Base-by-base conservation (phyloP, 2,797 vertebrate species). In the Anas bahamensis region DNA sequence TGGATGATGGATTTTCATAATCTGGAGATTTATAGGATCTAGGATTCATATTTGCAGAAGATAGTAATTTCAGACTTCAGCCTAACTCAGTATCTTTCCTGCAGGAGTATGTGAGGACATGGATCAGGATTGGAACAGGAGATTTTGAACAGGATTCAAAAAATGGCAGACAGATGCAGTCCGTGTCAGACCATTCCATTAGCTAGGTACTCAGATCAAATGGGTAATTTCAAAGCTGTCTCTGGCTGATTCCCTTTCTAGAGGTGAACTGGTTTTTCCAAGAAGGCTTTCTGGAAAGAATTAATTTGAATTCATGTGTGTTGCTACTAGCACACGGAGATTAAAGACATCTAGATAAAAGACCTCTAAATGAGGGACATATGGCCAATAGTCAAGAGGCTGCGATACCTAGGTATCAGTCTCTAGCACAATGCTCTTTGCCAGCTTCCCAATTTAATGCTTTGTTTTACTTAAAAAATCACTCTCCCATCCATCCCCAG, bases 51-150 rank as follows among this genome's bases (percentile, higher is more conserved):
- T 69, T 41, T 65, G 41, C 66, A 86, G 19, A 74, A 68, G 46
- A 70, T 37, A 44, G 28, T n/a, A 69, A 70, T 85, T 87, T 89
- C 41, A 87, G 35, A 69, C 8, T 61, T 87, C 50, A 90, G 86
- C 22, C 7, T 82, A 86, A 46, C 37, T 78, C 24, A 29, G 4
- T 50, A 44, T 91, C 89, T 92, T 74, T 23, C 61, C 29, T 86
- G 17, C 14, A 84, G 39, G 4, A 70, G 29, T 35, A 37, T 18
- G 24, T 24, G 17, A n/a, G 35, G 59, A 73, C 68, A 41, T 7
- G 44, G 42, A 92, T 64, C 1, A 1, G 61, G n/a, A 53, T 7
- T 69, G 46, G 53, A 91, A 83, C 3, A 42, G 28, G 28, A 63
- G 60, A 29, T 29, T 21, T 19, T 63, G 37, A 63, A 19, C 19